Evolutionary conservation across 2,113 vertebrate species (phyloP).

Genomic region (Syrrhaptes paradoxus): DNA sequence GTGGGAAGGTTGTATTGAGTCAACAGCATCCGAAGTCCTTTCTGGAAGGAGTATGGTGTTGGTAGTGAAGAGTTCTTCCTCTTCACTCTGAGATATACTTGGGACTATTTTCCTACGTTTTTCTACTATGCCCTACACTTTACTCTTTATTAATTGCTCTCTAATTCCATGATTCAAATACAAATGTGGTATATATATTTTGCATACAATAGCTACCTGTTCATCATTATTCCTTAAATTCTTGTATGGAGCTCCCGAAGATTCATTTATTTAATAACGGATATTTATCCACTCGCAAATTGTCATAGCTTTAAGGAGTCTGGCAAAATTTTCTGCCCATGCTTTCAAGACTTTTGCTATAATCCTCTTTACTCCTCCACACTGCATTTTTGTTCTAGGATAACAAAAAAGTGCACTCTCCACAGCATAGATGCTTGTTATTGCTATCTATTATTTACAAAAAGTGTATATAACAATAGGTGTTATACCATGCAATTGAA

Average conservation of each 20-base stretch:
- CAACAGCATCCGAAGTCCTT: not conserved
- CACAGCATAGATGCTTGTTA: not conserved
- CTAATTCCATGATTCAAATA: not conserved
- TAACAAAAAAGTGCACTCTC: not conserved
- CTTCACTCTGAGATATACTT: not conserved
- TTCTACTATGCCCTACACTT: not conserved
- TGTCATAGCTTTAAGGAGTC: not conserved
- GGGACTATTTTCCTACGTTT: not conserved
- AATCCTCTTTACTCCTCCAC: not conserved
- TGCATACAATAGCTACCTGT: not conserved
- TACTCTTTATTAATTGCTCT: not conserved
- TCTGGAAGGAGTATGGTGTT: not conserved
- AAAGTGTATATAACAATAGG: not conserved
- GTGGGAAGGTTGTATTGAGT: not conserved
- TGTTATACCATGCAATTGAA: not conserved
- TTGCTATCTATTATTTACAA: not conserved
- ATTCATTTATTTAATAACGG: not conserved
- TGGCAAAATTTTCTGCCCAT: not conserved
- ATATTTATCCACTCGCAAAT: not conserved
- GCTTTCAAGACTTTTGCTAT: not conserved
- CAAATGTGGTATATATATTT: not conserved
- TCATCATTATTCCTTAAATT: not conserved
- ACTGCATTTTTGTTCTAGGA: not conserved
- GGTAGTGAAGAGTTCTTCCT: not conserved
- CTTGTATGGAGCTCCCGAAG: not conserved